A percentile compares a stretch with the other conserved stretches of the same genome.
phyloP scores from a whole-genome alignment of 2,888 invertebrate genomes.

The Xanthia togata region DNA sequence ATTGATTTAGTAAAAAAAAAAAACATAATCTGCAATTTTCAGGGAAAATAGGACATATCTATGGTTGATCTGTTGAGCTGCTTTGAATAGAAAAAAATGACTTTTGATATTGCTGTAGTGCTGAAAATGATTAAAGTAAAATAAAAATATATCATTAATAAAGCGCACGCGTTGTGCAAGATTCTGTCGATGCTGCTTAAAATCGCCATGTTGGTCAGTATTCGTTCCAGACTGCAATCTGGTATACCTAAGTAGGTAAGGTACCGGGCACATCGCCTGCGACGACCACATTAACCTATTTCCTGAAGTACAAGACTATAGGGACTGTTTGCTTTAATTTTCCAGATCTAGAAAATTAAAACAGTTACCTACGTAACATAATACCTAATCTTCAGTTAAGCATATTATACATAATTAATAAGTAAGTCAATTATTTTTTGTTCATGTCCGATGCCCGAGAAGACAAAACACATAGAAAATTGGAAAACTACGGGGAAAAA shows the following conservation, averaged over 20 bases:
- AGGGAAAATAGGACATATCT: not conserved
- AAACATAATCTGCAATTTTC: not conserved
- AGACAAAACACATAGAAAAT: not conserved
- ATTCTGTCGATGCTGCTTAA: not conserved
- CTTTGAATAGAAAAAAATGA: not conserved
- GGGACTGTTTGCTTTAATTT: constrained; percentile 14
- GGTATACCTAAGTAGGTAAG: not conserved
- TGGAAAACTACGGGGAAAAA: not conserved
- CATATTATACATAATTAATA: not conserved
- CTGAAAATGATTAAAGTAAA: not conserved
- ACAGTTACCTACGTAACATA: not conserved
- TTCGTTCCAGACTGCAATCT: constrained; percentile 32
- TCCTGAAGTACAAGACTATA: constrained; percentile 3
- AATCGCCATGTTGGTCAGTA: not conserved
- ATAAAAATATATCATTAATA: not conserved
- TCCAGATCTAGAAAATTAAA: not conserved
- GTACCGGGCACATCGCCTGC: constrained; percentile 29
- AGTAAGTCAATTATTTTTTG: not conserved
- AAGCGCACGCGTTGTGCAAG: not conserved
- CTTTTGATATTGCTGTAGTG: not conserved
- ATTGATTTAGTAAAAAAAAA: not conserved
- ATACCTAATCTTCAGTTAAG: not conserved
- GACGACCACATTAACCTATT: constrained; percentile 34
- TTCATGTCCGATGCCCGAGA: not conserved
- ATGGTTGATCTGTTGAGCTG: not conserved